Conservation (phyloP, 2,113 vertebrate genomes). For the Gymnarchus niloticus region DNA sequence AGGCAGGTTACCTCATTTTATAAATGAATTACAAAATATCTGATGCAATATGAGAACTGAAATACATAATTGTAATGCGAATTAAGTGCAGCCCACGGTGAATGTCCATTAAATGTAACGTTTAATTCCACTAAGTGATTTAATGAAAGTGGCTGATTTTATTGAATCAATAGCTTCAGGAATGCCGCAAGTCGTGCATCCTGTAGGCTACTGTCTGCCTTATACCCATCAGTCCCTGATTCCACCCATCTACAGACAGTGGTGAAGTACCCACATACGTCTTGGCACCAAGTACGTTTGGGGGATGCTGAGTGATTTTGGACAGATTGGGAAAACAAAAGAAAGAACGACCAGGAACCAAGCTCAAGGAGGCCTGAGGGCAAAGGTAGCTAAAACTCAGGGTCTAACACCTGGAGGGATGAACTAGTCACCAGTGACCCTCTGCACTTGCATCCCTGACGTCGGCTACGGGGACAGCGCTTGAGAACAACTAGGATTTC, state of each 20-base stretch:
- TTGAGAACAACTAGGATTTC: background rate
- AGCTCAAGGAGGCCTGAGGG: too few species aligned
- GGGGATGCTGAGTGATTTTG: too few species aligned
- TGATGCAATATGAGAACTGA: background rate
- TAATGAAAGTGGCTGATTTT: background rate
- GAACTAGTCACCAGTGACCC: too few species aligned
- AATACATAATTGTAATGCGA: background rate
- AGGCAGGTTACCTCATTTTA: background rate
- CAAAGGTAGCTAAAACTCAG: too few species aligned
- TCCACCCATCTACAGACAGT: background rate
- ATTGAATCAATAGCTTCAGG: background rate
- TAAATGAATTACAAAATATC: background rate
- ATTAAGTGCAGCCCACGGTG: background rate
- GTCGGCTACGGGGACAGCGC: background rate
- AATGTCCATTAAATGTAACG: background rate
- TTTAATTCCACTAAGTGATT: background rate
- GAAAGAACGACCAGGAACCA: too few species aligned
- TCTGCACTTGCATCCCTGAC: too few species aligned
- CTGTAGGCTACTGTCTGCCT: too few species aligned
- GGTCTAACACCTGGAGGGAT: too few species aligned
- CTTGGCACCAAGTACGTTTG: too few species aligned
- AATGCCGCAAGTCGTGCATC: background rate
- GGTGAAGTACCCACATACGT: background rate
- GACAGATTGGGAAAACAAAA: too few species aligned
- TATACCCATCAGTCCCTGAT: too few species aligned